Base-by-base conservation (phyloP, 2,888 invertebrate genomes). In the Ochropacha duplaris region DNA sequence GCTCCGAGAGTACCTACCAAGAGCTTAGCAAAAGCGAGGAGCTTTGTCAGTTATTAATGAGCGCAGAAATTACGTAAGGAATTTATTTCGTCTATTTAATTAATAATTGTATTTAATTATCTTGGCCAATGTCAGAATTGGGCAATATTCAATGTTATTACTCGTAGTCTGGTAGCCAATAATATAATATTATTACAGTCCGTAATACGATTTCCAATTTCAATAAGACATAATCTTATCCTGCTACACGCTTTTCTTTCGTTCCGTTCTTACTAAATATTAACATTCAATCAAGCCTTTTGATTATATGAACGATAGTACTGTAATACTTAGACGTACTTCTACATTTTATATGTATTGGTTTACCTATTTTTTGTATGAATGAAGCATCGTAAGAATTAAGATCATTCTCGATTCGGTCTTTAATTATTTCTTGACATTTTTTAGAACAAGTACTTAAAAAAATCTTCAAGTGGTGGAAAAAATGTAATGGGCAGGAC, bases 31-130 rank as follows among this genome's bases (percentile, higher is more conserved):
- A 56, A 61, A 70, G 68, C 72, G 71, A 76, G 72, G 69, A 81
- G 81, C 79, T 84, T 79, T 83, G 83, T 84, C 83, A 79, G 81
- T 73, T 84, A 84, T 84, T 84, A 84, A 87, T 86, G 84, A 84
- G 79, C 73, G 76, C 66, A 78, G 80, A 83, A 78, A 84, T 84
- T 83, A 79, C 75, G 67, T 66, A 56, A 67, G 74, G 74, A 76
- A 76, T 83, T 81, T 76, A 72, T 76, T 77, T 61, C 67, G 71
- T 69, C 69, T 76, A 73, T 76, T 81, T 72, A 4, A 74, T 76
- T 76, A 77, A 69, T 76, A 74, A 72, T 74, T 78, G 71, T 81
- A 72, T 79, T 56, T 54, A 50, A 54, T 56, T 56, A 55, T 39
- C 19, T 49, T 49, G 24, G 55, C 39, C 24, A 22, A 36, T 39